Evolutionary conservation across 2,888 invertebrate species (phyloP), one percentile per base, ranked within the genome.

Genomic region (Trypoxylon attenuatum): DNA sequence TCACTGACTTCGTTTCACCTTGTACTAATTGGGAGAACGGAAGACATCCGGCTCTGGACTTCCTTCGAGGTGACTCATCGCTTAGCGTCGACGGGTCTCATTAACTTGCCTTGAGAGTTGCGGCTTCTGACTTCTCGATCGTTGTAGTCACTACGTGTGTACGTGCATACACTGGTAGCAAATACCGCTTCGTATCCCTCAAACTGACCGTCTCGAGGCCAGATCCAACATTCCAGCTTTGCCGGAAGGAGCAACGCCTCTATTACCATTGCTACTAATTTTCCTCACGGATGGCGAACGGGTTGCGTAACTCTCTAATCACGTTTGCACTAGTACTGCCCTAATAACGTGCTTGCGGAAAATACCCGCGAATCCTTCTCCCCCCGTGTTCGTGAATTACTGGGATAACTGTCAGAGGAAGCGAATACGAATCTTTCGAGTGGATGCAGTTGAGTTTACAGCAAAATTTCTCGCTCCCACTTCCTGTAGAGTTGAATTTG

Each of bases 51-150:
- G 67, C 50, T 38, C 51, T 19, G 41, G 61, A 57, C 57, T 69
- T 67, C 68, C 67, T 69, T 55, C 61, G 15, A 60, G 25, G 41
- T 69, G 68, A 69, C 61, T 69, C 68, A 69, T 67, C 68, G 45
- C 39, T 47, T 13, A n/a, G 50, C 61, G 60, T 54, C 68, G 68
- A 46, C 68, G 68, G 56, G 56, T 66, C 67, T 68, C 68, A 67
- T 68, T 68, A 68, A 66, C 33, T 49, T 49, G 49, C 43, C 55
- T n/a, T n/a, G 53, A 56, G 51, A 60, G 60, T 68, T 52, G 25
- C 45, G 16, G 49, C 33, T 53, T 39, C 38, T 41, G 54, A n/a
- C n/a, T n/a, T n/a, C n/a, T n/a, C n/a, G n/a, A n/a, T n/a, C n/a
- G n/a, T n/a, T n/a, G n/a, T n/a, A n/a, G n/a, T n/a, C n/a, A n/a